Conservation (phyloP, 2,888 invertebrate species). For the Drosophila eohydei region DNA sequence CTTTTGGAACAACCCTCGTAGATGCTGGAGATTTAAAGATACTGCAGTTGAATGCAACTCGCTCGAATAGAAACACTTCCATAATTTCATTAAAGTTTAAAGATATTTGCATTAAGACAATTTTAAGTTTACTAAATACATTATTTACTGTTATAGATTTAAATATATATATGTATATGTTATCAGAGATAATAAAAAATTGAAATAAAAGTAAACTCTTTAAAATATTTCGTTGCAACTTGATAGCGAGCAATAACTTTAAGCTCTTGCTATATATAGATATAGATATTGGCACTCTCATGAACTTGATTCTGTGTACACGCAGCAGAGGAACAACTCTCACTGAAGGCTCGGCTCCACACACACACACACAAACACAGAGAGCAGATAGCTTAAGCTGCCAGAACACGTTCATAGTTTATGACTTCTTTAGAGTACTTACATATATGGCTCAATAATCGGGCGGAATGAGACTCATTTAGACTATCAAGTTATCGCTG, state of each 20-base stretch:
- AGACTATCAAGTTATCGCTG: slow-evolving; percentile 68
- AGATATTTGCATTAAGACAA: too few species aligned
- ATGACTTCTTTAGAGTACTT: slow-evolving; percentile 37
- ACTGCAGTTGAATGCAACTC: too few species aligned
- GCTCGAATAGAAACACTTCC: too few species aligned
- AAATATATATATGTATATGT: too few species aligned
- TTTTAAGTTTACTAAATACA: too few species aligned
- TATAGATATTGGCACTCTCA: slow-evolving; percentile 2
- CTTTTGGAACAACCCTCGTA: too few species aligned
- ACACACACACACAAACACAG: slow-evolving; percentile 2
- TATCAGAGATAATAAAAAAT: background rate
- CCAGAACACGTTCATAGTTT: slow-evolving; percentile 20
- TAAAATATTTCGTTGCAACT: slow-evolving; percentile 9
- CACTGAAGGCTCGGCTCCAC: background rate
- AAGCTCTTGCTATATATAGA: background rate
- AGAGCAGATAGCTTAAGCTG: background rate
- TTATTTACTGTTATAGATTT: too few species aligned
- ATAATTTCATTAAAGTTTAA: too few species aligned
- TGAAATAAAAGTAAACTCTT: background rate
- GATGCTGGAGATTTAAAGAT: too few species aligned
- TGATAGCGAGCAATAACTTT: slow-evolving; percentile 8
- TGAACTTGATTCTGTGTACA: slow-evolving; percentile 7
- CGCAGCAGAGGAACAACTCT: slow-evolving; percentile 22
- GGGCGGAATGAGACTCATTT: slow-evolving; percentile 57
- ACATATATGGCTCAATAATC: slow-evolving; percentile 67